phyloP scores from a whole-genome alignment of 2,113 vertebrate species.

The Rhinogobius similis region DNA sequence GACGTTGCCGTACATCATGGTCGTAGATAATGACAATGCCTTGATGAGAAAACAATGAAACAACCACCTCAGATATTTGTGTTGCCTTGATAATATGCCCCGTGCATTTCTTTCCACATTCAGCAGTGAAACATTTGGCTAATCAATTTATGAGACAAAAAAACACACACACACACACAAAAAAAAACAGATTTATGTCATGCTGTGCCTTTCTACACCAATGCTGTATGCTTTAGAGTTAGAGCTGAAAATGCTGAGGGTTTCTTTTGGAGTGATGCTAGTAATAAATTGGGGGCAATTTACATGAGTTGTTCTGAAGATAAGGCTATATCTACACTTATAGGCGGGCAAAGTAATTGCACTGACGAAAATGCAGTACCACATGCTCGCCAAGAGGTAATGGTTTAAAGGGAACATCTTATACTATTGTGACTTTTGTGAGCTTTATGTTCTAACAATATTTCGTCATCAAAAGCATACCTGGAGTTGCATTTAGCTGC shows the following conservation, averaged over 20 bases:
- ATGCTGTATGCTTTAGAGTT: not conserved
- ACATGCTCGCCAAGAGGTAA: too few species aligned
- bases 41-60: conserved; percentile 35
- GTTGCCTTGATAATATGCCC: conserved; percentile 52
- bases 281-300: not conserved
- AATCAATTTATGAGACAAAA: conserved; percentile 56
- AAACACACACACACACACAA: too few species aligned
- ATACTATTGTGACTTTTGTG: too few species aligned
- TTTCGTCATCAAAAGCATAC: too few species aligned
- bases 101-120: conserved; percentile 39
- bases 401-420: too few species aligned
- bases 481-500: too few species aligned
- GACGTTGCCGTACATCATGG: conserved; percentile 4
- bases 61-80: conserved; percentile 57
- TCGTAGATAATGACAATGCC: not conserved
- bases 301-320: too few species aligned
- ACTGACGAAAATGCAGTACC: not conserved
- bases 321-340: too few species aligned
- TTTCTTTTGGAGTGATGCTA: not conserved
- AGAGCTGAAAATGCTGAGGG: not conserved
- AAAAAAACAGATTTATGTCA: conserved; percentile 45
- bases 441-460: too few species aligned
- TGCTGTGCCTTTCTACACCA: conserved; percentile 3
- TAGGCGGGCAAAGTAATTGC: too few species aligned
- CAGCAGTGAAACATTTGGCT: conserved; percentile 45